Conservation (phyloP, 2,797 vertebrate genomes). For the Chiropotes sagulatus region DNA sequence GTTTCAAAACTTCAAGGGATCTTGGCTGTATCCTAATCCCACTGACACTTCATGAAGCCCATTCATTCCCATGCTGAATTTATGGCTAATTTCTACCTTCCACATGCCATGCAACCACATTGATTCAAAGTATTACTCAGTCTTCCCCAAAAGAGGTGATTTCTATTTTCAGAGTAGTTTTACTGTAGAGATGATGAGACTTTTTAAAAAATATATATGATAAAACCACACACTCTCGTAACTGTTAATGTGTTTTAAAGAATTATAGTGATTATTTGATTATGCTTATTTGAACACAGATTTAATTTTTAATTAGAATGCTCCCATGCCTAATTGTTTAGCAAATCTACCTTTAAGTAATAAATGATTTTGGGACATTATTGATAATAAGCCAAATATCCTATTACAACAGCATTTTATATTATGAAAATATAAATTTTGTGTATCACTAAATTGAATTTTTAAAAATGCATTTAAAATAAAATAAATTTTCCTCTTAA, state of each 20-base stretch:
- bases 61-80: background rate
- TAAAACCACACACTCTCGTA: conserved; percentile 41
- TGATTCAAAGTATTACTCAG: background rate
- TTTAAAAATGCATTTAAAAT: conserved; percentile 66
- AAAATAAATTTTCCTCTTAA: conserved; percentile 68
- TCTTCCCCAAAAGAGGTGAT: conserved; percentile 15
- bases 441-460: conserved; percentile 75
- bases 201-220: background rate
- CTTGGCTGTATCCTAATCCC: background rate
- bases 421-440: conserved; percentile 67
- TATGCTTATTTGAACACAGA: conserved; percentile 77
- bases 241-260: conserved; percentile 60
- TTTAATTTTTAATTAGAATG: conserved; percentile 84
- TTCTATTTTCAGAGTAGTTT: conserved; percentile 46
- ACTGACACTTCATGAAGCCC: background rate
- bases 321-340: conserved; percentile 75
- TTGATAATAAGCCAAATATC: conserved; percentile 71
- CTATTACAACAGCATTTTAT: conserved; percentile 54
- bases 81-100: background rate
- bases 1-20: background rate
- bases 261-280: conserved; percentile 61
- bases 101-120: background rate
- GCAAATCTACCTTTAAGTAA: conserved; percentile 76
- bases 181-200: background rate
- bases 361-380: conserved; percentile 75